phyloP scores from a whole-genome alignment of 1,140 invertebrate species.

The Aphelenchoides fujianensis region DNA sequence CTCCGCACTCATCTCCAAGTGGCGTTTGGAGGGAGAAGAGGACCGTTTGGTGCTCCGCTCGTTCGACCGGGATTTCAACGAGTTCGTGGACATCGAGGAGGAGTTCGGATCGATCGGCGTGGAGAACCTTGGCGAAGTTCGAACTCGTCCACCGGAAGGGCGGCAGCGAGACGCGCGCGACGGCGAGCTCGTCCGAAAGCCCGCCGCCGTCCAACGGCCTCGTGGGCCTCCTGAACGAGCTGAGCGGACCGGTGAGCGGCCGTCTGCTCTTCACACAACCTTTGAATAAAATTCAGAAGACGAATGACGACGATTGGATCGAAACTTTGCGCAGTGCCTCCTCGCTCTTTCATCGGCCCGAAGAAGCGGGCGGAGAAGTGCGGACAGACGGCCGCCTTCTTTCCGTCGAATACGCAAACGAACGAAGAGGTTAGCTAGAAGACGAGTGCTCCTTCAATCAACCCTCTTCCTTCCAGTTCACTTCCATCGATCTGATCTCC shows the following conservation, averaged over 20 bases:
- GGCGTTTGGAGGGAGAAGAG: constrained; percentile 9
- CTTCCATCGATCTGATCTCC: not conserved
- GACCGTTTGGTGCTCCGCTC: constrained; percentile 9
- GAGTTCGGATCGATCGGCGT: constrained; percentile 6
- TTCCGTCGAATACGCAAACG: not conserved
- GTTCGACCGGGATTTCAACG: constrained; percentile 25
- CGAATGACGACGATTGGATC: not conserved
- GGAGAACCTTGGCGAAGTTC: constrained; percentile 22
- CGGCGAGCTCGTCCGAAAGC: not conserved
- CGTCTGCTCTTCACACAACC: too few relatives aligned
- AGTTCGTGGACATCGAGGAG: constrained; percentile 28
- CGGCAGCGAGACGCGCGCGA: not conserved
- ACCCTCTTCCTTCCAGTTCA: not conserved
- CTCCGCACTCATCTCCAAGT: constrained; percentile 9
- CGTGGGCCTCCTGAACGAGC: not conserved
- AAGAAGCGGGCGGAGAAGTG: not conserved
- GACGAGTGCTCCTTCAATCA: not conserved
- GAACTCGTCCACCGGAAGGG: not conserved
- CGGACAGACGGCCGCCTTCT: not conserved
- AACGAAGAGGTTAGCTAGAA: not conserved
- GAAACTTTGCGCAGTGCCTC: not conserved
- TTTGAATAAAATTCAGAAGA: not conserved
- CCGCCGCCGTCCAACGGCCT: not conserved
- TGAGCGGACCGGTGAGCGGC: not conserved
- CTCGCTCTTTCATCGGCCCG: not conserved